A percentile compares a stretch with the other conserved stretches of the same genome.
Conservation (phyloP, 2,113 vertebrate genomes). For the Gymnogyps californianus region DNA sequence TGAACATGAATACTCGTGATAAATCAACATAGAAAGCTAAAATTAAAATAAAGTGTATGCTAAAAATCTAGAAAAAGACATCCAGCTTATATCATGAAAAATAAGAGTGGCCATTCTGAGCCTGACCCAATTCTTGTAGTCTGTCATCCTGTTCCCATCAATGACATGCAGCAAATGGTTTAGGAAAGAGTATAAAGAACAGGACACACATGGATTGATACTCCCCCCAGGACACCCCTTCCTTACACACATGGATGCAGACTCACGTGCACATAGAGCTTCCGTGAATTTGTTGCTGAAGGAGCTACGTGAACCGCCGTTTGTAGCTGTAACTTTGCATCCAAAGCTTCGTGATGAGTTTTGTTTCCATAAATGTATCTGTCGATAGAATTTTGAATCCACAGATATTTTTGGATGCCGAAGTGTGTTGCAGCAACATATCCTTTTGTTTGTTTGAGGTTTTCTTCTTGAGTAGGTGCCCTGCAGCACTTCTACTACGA, state of each 20-base stretch:
- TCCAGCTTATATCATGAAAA: neutral
- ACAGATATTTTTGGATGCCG: neutral
- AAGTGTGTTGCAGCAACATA: neutral
- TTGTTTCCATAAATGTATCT: neutral
- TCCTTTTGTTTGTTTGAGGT: neutral
- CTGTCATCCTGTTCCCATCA: neutral
- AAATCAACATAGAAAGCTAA: neutral
- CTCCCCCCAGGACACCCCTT: neutral
- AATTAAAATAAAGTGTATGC: neutral
- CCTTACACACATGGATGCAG: neutral
- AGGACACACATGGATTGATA: too few relatives aligned
- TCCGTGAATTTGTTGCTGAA: neutral
- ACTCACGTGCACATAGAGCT: neutral
- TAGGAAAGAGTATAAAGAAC: neutral
- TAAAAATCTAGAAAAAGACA: neutral
- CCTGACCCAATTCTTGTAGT: neutral
- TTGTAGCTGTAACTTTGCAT: neutral
- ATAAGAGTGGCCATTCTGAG: neutral
- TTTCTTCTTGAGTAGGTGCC: neutral
- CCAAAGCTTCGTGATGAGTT: neutral
- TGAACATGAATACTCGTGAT: too few relatives aligned
- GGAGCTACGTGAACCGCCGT: rapidly evolving
- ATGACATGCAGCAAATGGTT: neutral
- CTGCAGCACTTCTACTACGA: neutral
- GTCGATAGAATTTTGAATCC: neutral